Evolutionary conservation across 2,113 vertebrate species (phyloP), one percentile per base, ranked within the genome.

Genomic region (Caracal caracal): DNA sequence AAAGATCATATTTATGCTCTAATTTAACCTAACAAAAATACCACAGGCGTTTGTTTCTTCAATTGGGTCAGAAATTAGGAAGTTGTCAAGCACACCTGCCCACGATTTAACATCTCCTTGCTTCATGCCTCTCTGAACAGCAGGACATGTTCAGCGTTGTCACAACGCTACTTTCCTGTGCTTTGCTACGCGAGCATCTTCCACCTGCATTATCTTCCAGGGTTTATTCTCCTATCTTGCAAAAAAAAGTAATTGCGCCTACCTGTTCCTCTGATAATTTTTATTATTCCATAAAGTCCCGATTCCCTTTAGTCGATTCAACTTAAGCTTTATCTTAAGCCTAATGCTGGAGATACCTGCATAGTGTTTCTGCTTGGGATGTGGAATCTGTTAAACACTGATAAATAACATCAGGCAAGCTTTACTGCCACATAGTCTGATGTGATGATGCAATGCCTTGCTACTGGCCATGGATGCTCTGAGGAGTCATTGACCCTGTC

Each of bases 21-120:
- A 96, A 95, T 79, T 95, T 86, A 97, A 22, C n/a, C 63, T 68
- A 92, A n/a, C 20, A 26, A 81, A 81, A 89, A 70, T 59, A 80
- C 37, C 65, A 95, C 53, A 91, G 43, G 43, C 47, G 76, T 95
- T 79, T 95, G 76, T 95, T 79, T 95, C 97, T 97, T 95, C 76
- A 73, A 8, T 61, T 66, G 56, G 66, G 63, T 78, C 95, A 93
- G 94, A 96, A 97, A 96, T 17, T 10, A 33, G 94, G 96, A 47
- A 93, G 81, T 10, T 59, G 93, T 19, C 92, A 97, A 76, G 49
- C 9, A 75, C 93, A 65, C 66, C 78, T 76, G 73, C 61, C 84
- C 26, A 3, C 13, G 1, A 88, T 30, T 88, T 16, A 73, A 43
- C 61, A 8, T 90, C 94, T 94, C 90, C 65, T 68, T 5, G 1